Conservation (phyloP, 1,140 invertebrate species). For the Camponotus vicinus region DNA sequence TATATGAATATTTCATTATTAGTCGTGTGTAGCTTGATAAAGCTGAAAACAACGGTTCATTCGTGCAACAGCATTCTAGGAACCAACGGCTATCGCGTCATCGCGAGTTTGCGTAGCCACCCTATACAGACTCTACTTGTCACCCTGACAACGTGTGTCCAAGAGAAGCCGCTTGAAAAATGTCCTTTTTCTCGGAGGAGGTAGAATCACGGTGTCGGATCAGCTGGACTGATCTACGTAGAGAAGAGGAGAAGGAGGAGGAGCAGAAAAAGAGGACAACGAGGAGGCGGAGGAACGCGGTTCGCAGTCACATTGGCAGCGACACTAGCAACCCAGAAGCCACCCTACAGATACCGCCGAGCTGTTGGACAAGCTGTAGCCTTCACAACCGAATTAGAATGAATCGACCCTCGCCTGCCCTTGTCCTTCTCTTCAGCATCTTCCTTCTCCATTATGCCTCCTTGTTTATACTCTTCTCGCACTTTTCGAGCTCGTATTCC, state of each 20-base stretch:
- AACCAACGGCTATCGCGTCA: slow-evolving; percentile 23
- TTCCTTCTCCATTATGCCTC: slow-evolving; percentile 32
- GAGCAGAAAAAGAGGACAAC: slow-evolving; percentile 51
- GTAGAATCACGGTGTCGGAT: slow-evolving; percentile 51
- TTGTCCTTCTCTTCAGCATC: slow-evolving; percentile 19
- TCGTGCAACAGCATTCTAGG: not conserved
- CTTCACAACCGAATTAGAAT: slow-evolving; percentile 86
- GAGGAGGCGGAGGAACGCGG: slow-evolving; percentile 60
- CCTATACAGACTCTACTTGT: slow-evolving; percentile 47
- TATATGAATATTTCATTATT: slow-evolving; percentile 19
- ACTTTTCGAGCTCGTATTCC: slow-evolving; percentile 4
- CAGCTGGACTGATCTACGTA: slow-evolving; percentile 30
- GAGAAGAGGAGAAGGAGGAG: slow-evolving; percentile 5
- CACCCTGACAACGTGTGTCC: slow-evolving; percentile 51
- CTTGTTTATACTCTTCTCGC: slow-evolving; percentile 63
- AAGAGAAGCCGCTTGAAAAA: slow-evolving; percentile 70
- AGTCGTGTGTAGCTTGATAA: slow-evolving; percentile 17
- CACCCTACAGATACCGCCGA: slow-evolving; percentile 79
- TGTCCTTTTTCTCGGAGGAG: slow-evolving; percentile 65
- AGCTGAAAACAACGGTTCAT: slow-evolving; percentile 1
- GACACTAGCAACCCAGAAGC: slow-evolving; percentile 71
- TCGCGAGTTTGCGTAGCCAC: slow-evolving; percentile 1
- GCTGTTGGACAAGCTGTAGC: slow-evolving; percentile 86
- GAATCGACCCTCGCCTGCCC: slow-evolving; percentile 82
- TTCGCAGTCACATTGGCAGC: slow-evolving; percentile 73